Conservation (phyloP, 2,888 invertebrate species). For the Taphrorychus bicolor region DNA sequence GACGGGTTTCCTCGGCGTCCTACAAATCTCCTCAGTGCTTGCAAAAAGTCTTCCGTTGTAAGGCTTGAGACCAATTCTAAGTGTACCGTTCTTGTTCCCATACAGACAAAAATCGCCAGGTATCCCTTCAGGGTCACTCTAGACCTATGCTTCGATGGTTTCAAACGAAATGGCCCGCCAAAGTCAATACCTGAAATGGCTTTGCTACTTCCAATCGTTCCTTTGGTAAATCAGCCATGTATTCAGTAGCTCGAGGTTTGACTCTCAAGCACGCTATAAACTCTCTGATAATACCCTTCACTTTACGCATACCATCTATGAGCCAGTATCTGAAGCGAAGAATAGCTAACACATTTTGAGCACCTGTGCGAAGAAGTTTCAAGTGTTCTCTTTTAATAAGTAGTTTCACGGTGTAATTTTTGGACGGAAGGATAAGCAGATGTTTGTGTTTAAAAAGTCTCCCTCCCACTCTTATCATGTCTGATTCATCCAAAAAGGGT, state of each 20-base stretch:
- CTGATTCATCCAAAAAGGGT: no score
- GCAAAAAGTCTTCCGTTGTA: constrained; percentile 28
- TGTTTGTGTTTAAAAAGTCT: no score
- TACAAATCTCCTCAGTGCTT: constrained; percentile 30
- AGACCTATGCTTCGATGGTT: background rate
- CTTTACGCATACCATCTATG: constrained; percentile 26
- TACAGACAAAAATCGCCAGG: constrained; percentile 27
- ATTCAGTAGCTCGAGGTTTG: constrained; percentile 21
- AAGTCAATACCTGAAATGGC: constrained; percentile 41
- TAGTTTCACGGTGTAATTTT: background rate
- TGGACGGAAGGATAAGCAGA: no score
- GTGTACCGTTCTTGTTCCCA: constrained; percentile 34
- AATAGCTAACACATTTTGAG: constrained; percentile 33
- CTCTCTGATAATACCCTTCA: constrained; percentile 28
- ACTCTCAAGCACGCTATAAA: constrained; percentile 39
- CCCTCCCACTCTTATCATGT: no score
- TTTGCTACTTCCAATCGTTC: constrained; percentile 22
- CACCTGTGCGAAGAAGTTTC: constrained; percentile 31
- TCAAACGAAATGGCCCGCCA: constrained; percentile 39
- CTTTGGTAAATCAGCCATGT: constrained; percentile 38
- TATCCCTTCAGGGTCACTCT: constrained; percentile 6
- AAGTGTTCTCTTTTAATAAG: constrained; percentile 27
- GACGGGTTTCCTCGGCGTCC: constrained; percentile 12
- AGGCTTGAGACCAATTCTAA: constrained; percentile 31
- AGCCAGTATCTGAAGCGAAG: constrained; percentile 40